Evolutionary conservation across 1,140 invertebrate genomes (phyloP).

Genomic region (Caerostris darwini): DNA sequence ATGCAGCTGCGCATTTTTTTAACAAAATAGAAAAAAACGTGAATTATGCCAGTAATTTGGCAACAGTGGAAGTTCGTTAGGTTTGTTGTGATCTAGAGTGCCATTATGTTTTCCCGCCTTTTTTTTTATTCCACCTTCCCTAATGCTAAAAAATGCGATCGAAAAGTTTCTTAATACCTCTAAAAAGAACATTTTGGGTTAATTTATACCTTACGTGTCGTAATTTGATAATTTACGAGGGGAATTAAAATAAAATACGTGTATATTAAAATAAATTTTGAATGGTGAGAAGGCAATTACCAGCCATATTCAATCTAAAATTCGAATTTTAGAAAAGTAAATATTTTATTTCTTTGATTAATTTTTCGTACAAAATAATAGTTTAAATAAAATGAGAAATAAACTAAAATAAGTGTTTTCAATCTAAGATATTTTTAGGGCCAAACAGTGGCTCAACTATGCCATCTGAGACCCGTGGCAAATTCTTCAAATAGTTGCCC

Average conservation of each 20-base stretch:
- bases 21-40: neutral
- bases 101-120: neutral
- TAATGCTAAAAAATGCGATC: neutral
- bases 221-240: neutral
- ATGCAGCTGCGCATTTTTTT: neutral
- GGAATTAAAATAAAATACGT: neutral
- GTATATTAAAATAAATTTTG: neutral
- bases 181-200: neutral
- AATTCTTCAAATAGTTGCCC: too few relatives aligned
- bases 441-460: too few relatives aligned
- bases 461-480: too few relatives aligned
- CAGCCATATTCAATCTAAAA: neutral
- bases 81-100: neutral
- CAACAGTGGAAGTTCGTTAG: conserved; percentile 8
- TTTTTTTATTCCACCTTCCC: neutral
- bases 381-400: too few relatives aligned
- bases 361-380: too few relatives aligned
- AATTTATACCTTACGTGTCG: neutral
- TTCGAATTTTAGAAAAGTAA: neutral
- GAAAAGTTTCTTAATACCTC: neutral
- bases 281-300: neutral
- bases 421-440: too few relatives aligned
- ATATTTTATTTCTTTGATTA: too few relatives aligned
- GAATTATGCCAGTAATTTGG: conserved; percentile 29
- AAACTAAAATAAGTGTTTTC: too few relatives aligned